Evolutionary conservation across 2,888 invertebrate species (phyloP), one percentile per base, ranked within the genome.

Genomic region (Parnassius smintheus): DNA sequence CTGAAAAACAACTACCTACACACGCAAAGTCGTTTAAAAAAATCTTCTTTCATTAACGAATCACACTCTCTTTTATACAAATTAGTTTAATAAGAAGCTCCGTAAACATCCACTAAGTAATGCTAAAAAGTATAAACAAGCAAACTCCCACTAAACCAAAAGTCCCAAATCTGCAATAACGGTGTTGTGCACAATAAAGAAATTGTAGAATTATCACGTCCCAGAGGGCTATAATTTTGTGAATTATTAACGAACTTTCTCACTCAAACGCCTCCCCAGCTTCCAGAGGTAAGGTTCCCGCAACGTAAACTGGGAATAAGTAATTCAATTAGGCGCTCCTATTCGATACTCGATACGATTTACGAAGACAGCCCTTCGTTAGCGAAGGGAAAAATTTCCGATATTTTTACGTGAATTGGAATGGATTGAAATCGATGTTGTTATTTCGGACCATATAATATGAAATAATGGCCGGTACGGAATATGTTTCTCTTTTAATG

Each of bases 311-410:
- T 60, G 59, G 59, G 64, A 60, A 64, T 56, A 64, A 64, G 64
- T 64, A 64, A 64, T 64, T 64, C 64, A 64, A 64, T 64, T 64
- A 64, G 64, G 64, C 59, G 59, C 64, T 64, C 22, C 64, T 59
- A 56, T 56, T 64, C 59, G 59, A 64, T 64, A 64, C 59, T 59
- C 59, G 64, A 60, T 64, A 64, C 59, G 64, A 64, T 59, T 64
- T 59, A 59, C 59, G 64, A 59, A 64, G 59, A 64, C 64, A 59
- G 59, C 64, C 64, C 64, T 64, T 64, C 59, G 64, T 64, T 64
- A 64, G 64, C 59, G 59, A 50, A 59, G 56, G 63, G 55, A 18
- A 51, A 53, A 57, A 52, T 49, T 58, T 46, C 49, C 54, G 56
- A 63, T 59, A 63, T 63, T 63, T 63, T 59, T 59, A 63, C 59